Conservation (phyloP, 2,888 invertebrate species). For the Agriotes lineatus region DNA sequence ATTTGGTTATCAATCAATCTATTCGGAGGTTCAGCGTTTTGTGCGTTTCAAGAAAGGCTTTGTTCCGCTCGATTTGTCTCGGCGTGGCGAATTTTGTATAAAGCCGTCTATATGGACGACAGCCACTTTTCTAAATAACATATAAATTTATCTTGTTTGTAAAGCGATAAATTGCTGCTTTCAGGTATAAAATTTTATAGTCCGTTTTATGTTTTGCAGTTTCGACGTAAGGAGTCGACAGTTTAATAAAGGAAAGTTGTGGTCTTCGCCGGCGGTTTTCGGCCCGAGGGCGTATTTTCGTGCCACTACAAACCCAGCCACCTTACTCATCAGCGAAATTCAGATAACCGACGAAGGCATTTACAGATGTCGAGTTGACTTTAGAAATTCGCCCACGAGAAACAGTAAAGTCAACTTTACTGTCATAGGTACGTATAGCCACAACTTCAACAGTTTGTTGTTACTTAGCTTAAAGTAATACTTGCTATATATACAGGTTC, state of each 20-base stretch:
- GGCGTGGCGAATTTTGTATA: constrained; percentile 38
- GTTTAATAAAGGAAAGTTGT: constrained; percentile 70
- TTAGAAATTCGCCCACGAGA: constrained; percentile 79
- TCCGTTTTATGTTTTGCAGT: constrained; percentile 63
- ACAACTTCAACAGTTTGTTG: no score
- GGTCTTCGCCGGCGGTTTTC: constrained; percentile 72
- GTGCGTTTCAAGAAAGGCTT: constrained; percentile 42
- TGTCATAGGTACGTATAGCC: constrained; percentile 76
- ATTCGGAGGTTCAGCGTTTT: constrained; percentile 33
- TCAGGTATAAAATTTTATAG: constrained; percentile 28
- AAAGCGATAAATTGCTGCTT: constrained; percentile 29
- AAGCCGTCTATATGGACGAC: constrained; percentile 50
- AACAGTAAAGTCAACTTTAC: constrained; percentile 82
- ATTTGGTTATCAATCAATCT: constrained; percentile 46
- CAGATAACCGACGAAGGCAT: constrained; percentile 75
- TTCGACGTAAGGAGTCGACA: constrained; percentile 72
- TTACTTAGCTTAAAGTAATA: no score
- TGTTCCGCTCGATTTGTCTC: constrained; percentile 43
- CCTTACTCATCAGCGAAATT: constrained; percentile 71
- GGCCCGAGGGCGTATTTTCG: constrained; percentile 72
- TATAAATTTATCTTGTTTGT: constrained; percentile 35
- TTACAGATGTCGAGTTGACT: constrained; percentile 81
- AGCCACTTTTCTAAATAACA: constrained; percentile 48
- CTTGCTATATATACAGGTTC: no score
- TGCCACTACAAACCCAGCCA: constrained; percentile 70